Evolutionary conservation across 2,888 invertebrate genomes (phyloP), one percentile per base, ranked within the genome.

Genomic region (Idaea straminata): DNA sequence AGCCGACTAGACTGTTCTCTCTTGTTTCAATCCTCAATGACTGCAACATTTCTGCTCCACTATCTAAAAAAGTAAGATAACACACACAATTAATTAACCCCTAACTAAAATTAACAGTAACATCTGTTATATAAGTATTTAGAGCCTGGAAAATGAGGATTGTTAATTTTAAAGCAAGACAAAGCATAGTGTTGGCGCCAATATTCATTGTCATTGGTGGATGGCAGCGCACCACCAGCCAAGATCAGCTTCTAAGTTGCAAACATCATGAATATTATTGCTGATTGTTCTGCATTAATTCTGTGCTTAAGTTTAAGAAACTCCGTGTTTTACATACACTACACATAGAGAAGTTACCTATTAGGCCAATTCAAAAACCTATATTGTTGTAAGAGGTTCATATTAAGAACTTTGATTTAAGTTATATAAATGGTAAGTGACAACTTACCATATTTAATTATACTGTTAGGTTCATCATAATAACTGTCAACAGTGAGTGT

Each of bases 401-500:
- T 25, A 25, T 25, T 25, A 25, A 25, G 25, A 25, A 25, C 25
- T 25, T 25, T 25, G 25, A 25, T 25, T 2, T 25, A 25, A 25
- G 25, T 25, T 2, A 25, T 15, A 15, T 65, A 34, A 15, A 65
- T 60, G 62, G 10, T 59, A 7, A 15, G 58, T 25, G 25, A 25
- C 57, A n/a, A 36, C 80, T 79, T 84, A 92, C 92, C 92, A 89
- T 92, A 92, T 80, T 92, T 92, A 69, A 92, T 91, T 68, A 92
- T 92, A 80, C 92, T 92, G 71, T 91, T 89, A 59, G 92, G 92
- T 77, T 94, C 93, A 72, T 94, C 91, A 84, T 94, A 95, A 77
- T 95, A 95, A 74, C 95, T 94, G 79, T 95, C 95, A 34, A 95
- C 94, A 62, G 94, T 94, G 5, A 95, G 85, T 62, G 95, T 95